A percentile compares a stretch with the other conserved stretches of the same genome.
These are phyloP conservation scores for Macroglossus sobrinus DNA, from an alignment of 2,113 vertebrate species.

Conservation along the genomic window DNA sequence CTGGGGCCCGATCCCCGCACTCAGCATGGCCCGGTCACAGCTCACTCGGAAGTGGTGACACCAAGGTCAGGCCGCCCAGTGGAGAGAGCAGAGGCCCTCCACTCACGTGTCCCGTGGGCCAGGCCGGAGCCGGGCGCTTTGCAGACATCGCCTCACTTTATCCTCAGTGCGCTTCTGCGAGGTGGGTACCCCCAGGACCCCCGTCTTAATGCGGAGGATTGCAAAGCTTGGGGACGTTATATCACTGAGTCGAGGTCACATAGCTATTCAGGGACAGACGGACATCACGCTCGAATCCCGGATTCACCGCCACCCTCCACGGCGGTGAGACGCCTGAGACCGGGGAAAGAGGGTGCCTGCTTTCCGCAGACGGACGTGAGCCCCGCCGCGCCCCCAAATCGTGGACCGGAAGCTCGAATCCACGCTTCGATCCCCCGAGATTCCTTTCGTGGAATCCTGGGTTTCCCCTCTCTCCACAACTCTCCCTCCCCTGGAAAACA, in stretches of 20 bases:
- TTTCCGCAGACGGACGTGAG: neutral
- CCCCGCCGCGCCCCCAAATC: rapidly evolving
- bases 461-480: neutral
- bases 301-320: neutral
- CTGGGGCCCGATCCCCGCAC: neutral
- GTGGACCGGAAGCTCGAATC: neutral
- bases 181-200: neutral
- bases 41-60: rapidly evolving
- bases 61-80: rapidly evolving
- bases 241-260: neutral
- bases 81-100: rapidly evolving
- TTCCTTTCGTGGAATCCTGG: neutral
- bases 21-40: neutral
- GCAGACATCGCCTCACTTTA: neutral
- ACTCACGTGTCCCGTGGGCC: rapidly evolving
- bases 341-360: neutral
- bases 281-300: neutral
- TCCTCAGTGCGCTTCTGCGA: neutral
- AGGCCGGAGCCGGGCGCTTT: rapidly evolving
- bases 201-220: neutral
- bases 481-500: neutral
- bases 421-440: neutral
- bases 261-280: neutral
- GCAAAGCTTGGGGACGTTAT: neutral
- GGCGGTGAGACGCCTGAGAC: neutral